Evolutionary conservation across 2,797 vertebrate genomes (phyloP).

Genomic region (Oreochromis mossambicus): DNA sequence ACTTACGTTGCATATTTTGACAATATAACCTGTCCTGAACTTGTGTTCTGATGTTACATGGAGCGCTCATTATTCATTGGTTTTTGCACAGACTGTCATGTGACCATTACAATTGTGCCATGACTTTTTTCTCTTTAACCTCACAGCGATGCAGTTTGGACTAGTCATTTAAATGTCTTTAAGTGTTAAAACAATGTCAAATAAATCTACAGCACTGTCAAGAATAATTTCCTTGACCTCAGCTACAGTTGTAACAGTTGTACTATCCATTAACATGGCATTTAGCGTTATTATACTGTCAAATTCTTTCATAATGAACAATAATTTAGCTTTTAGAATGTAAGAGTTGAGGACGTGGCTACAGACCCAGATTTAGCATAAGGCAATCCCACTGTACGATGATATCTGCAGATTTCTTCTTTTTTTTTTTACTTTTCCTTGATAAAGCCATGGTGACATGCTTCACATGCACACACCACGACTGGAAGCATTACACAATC

Average conservation of each 20-base stretch:
- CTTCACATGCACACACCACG: constrained; percentile 4
- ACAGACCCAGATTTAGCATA: neutral
- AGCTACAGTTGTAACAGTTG: neutral
- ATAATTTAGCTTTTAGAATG: neutral
- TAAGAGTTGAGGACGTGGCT: neutral
- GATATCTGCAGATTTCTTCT: neutral
- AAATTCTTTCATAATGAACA: neutral
- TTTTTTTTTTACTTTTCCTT: constrained; percentile 18
- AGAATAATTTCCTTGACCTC: neutral
- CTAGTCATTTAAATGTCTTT: neutral
- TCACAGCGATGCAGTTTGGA: neutral
- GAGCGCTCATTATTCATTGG: neutral
- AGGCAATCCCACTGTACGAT: neutral
- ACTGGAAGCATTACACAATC: neutral
- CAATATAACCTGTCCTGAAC: neutral
- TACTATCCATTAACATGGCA: neutral
- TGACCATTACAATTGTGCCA: neutral
- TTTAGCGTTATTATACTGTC: neutral
- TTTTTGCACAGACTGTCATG: neutral
- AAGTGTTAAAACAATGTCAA: neutral
- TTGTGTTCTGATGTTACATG: neutral
- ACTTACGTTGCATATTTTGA: neutral
- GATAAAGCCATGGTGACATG: constrained; percentile 18
- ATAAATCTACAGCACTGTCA: neutral
- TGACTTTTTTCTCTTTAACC: neutral